phyloP scores from a whole-genome alignment of 2,113 vertebrate species.

The Gymnorhina tibicen region DNA sequence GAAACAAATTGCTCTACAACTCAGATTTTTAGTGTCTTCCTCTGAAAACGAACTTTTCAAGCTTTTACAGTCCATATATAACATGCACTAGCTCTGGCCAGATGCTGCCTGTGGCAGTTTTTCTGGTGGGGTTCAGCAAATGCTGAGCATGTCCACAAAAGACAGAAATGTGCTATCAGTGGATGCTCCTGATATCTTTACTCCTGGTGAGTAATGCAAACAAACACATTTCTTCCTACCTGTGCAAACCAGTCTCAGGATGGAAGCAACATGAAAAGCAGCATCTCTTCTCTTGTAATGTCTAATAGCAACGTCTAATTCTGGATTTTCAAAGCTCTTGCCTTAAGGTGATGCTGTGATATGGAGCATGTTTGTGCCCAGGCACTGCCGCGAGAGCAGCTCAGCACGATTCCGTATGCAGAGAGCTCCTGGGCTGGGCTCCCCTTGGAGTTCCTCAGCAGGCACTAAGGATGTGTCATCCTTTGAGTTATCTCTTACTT shows the following conservation, averaged over 20 bases:
- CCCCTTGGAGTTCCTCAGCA: constrained; percentile 5
- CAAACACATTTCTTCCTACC: background rate
- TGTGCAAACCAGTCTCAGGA: background rate
- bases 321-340: constrained; percentile 43
- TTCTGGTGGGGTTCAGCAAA: background rate
- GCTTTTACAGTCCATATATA: background rate
- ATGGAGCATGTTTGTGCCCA: background rate
- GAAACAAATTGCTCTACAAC: background rate
- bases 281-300: constrained; percentile 13
- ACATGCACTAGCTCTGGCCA: background rate
- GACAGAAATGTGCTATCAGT: background rate
- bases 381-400: background rate
- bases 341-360: constrained; percentile 44
- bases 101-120: background rate
- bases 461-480: background rate
- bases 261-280: constrained; percentile 1
- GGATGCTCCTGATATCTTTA: background rate
- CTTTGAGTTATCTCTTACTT: constrained; percentile 29
- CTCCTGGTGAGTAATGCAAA: background rate
- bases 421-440: background rate
- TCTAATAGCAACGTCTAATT: background rate
- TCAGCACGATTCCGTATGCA: background rate
- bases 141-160: background rate
- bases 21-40: background rate
- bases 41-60: background rate